phyloP scores from a whole-genome alignment of 2,797 vertebrate genomes.

The Simalia tracyae region DNA sequence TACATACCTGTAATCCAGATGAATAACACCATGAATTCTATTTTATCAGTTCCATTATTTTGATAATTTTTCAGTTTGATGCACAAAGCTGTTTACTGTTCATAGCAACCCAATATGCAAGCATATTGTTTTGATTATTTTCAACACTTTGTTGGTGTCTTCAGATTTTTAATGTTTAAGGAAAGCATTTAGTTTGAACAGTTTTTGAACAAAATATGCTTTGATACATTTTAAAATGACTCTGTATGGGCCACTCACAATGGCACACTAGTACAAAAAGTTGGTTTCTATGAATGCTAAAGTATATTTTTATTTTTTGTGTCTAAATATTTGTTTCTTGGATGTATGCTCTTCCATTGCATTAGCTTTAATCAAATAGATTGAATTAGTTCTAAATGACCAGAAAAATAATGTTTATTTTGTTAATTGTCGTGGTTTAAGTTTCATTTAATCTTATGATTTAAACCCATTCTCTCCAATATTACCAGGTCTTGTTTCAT shows the following conservation, averaged over 20 bases:
- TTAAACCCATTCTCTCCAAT: background rate
- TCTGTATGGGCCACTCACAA: too few species aligned
- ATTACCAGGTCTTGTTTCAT: background rate
- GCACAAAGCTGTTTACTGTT: background rate
- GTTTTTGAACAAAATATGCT: background rate
- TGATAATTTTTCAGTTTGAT: conserved; percentile 68
- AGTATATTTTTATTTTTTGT: background rate
- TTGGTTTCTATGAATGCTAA: background rate
- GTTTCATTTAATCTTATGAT: background rate
- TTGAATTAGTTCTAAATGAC: background rate
- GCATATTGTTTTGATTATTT: background rate
- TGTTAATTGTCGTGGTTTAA: background rate
- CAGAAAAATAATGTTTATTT: background rate
- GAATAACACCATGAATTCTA: conserved; percentile 70
- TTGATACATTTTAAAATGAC: background rate
- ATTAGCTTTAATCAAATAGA: background rate
- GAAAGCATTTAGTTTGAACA: background rate
- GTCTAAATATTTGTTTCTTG: background rate
- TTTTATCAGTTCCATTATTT: conserved; percentile 54
- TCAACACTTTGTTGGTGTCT: background rate
- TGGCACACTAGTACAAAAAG: background rate
- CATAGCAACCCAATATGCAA: too few species aligned
- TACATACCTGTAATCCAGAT: conserved; percentile 66
- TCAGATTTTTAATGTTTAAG: too few species aligned
- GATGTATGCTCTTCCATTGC: background rate